Evolutionary conservation across 1,140 invertebrate species (phyloP).

Genomic region (Potamilus streckersoni): DNA sequence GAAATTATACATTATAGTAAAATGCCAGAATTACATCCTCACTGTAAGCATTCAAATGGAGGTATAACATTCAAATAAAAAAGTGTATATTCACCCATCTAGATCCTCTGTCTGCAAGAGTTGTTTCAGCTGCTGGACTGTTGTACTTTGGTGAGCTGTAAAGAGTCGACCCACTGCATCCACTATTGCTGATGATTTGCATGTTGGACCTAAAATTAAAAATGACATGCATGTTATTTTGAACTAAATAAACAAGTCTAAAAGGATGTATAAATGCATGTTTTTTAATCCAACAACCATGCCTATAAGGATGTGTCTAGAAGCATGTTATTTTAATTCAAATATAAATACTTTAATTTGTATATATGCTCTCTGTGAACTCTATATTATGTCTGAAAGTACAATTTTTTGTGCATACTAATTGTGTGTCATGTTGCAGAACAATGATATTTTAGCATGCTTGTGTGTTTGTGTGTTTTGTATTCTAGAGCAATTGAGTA

Average conservation of each 20-base stretch:
- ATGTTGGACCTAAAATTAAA: conserved; percentile 44
- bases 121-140: conserved; percentile 57
- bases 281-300: background rate
- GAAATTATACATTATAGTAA: background rate
- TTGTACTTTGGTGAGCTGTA: conserved; percentile 56
- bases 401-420: no score
- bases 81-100: conserved; percentile 43
- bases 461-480: no score
- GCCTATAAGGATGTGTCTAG: no score
- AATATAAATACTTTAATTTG: no score
- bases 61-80: background rate
- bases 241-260: background rate
- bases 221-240: background rate
- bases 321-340: no score
- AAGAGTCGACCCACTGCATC: conserved; percentile 60
- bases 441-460: no score
- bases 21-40: background rate
- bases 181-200: conserved; percentile 52
- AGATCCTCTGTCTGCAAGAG: conserved; percentile 61
- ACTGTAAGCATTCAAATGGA: background rate
- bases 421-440: no score
- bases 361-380: no score
- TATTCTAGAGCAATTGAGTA: no score
- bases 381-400: no score
- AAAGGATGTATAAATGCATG: background rate